Percentiles rank a stretch among this genome's conserved stretches.
These are phyloP conservation scores for Dascyllus trimaculatus DNA, from an alignment of 2,113 vertebrate species.

Conservation along the genomic window DNA sequence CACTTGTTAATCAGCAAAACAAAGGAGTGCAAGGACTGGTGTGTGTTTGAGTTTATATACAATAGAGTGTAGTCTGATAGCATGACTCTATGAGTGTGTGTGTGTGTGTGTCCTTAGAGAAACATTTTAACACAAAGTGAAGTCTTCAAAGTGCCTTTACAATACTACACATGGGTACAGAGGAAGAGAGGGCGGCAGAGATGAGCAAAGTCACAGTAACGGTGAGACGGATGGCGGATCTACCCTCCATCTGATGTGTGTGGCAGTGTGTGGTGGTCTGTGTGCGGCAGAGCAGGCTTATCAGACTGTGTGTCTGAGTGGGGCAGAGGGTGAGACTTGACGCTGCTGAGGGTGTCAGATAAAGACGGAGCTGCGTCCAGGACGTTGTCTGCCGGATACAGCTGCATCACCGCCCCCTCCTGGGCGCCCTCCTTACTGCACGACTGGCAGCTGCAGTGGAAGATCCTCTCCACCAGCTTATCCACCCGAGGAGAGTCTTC, in stretches of 20 bases:
- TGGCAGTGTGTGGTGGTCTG: slow-evolving; percentile 75
- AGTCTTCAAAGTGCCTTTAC: slow-evolving; percentile 79
- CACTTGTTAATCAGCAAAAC: slow-evolving; percentile 47
- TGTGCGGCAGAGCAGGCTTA: slow-evolving; percentile 67
- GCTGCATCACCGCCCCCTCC: slow-evolving; percentile 91
- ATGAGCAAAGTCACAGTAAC: slow-evolving; percentile 26
- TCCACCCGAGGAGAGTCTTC: slow-evolving; percentile 92
- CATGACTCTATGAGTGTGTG: slow-evolving; percentile 28
- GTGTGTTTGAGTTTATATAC: slow-evolving; percentile 48
- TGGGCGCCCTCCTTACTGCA: slow-evolving; percentile 93
- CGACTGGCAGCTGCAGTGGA: slow-evolving; percentile 97
- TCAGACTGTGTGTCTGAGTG: slow-evolving; percentile 71
- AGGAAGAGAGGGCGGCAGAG: slow-evolving; percentile 27
- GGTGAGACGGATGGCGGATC: background rate
- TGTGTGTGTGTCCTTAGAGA: slow-evolving; percentile 27
- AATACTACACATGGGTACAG: slow-evolving; percentile 62
- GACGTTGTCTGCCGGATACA: slow-evolving; percentile 89
- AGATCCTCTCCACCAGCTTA: slow-evolving; percentile 96
- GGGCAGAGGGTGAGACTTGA: slow-evolving; percentile 62
- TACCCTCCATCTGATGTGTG: slow-evolving; percentile 82
- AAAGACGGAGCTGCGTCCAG: slow-evolving; percentile 71
- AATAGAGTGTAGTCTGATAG: slow-evolving; percentile 51
- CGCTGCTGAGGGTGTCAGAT: slow-evolving; percentile 66
- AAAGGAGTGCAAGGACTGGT: slow-evolving; percentile 45
- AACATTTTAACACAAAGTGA: slow-evolving; percentile 52